A percentile compares a stretch with the other conserved stretches of the same genome.
phyloP scores from a whole-genome alignment of 1,140 invertebrate species.

The Phortica variegata region DNA sequence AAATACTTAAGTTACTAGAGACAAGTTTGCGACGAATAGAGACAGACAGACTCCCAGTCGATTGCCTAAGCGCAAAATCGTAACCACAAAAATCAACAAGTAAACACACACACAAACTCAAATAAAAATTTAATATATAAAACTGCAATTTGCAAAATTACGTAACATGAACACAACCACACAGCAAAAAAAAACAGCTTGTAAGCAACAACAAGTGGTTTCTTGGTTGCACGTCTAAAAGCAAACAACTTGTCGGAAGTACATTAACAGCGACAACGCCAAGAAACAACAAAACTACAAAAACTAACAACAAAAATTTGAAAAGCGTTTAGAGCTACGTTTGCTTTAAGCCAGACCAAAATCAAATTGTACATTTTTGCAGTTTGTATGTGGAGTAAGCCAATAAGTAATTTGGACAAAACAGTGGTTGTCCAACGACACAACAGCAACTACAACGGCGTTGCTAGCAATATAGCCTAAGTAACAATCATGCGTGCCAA shows the following conservation, averaged over 20 bases:
- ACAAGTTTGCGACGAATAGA: too few relatives aligned
- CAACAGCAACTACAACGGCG: neutral
- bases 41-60: too few relatives aligned
- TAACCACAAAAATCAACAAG: too few relatives aligned
- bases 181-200: conserved; percentile 27
- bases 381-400: conserved; percentile 40
- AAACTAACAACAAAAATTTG: conserved; percentile 15
- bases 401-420: conserved; percentile 48
- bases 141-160: conserved; percentile 38
- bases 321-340: too few relatives aligned
- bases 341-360: too few relatives aligned
- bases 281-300: conserved; percentile 22
- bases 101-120: too few relatives aligned
- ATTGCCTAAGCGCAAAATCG: too few relatives aligned
- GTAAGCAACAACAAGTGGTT: conserved; percentile 6
- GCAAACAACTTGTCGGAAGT: conserved; percentile 29
- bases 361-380: neutral
- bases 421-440: conserved; percentile 3
- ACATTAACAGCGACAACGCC: conserved; percentile 22
- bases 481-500: too few relatives aligned
- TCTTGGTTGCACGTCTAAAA: conserved; percentile 16
- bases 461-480: neutral
- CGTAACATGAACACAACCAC: conserved; percentile 2
- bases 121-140: too few relatives aligned
- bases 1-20: too few relatives aligned